A percentile compares a stretch with the other conserved stretches of the same genome.
These are phyloP conservation scores for Microtus richardsoni DNA, from an alignment of 2,113 vertebrate genomes.

Conservation along the genomic window DNA sequence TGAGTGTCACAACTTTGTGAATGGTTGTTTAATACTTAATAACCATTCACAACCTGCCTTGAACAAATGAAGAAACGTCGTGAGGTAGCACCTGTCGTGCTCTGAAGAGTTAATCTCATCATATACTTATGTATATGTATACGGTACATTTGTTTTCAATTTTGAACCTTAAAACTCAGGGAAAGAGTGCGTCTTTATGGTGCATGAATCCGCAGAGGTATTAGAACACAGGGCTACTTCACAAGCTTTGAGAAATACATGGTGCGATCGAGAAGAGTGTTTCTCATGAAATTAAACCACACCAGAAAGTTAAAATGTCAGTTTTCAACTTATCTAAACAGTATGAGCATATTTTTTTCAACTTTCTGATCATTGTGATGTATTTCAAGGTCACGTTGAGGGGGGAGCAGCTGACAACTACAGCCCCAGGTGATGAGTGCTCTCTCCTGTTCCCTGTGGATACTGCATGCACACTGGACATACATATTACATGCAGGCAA, in stretches of 20 bases:
- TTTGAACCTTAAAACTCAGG: not conserved
- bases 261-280: slow-evolving; percentile 4
- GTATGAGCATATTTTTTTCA: not conserved
- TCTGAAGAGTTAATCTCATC: not conserved
- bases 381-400: not conserved
- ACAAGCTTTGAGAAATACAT: not conserved
- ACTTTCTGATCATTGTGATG: slow-evolving; percentile 16
- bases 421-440: not conserved
- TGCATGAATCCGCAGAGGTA: not conserved
- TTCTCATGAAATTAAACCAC: slow-evolving; percentile 23
- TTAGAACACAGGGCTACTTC: slow-evolving; percentile 13
- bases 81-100: not conserved
- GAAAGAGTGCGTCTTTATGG: not conserved
- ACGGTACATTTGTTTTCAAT: not conserved
- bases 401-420: not conserved
- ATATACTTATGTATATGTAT: not conserved
- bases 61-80: not conserved
- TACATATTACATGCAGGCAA: too few species aligned
- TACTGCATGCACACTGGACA: not conserved
- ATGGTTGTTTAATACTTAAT: not conserved
- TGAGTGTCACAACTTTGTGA: not conserved
- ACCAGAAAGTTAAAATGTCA: not conserved
- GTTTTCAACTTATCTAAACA: not conserved
- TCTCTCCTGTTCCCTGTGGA: not conserved
- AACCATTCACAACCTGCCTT: not conserved